phyloP scores from a whole-genome alignment of 1,140 invertebrate genomes.

The Tetramorium simillimum region DNA sequence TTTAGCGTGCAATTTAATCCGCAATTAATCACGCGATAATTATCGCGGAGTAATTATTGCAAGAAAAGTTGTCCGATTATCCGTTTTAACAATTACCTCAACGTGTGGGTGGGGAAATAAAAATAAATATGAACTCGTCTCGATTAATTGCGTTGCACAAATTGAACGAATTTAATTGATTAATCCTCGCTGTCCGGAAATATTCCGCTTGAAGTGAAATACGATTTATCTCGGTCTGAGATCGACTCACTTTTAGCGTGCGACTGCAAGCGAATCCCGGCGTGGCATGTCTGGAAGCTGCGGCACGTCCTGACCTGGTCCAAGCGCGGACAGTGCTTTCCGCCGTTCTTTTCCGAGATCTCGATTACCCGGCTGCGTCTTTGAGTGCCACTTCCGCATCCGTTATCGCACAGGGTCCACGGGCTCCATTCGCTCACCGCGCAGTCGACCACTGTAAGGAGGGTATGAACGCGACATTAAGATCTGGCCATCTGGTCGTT shows the following conservation, averaged over 20 bases:
- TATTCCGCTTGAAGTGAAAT: slow-evolving; percentile 6
- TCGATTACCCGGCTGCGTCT: slow-evolving; percentile 88
- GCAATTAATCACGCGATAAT: not conserved
- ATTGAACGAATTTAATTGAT: not conserved
- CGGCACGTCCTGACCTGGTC: slow-evolving; percentile 91
- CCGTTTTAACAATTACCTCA: not conserved
- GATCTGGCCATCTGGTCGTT: slow-evolving; percentile 37
- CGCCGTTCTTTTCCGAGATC: slow-evolving; percentile 90
- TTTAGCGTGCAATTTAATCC: not conserved
- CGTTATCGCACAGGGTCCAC: slow-evolving; percentile 91
- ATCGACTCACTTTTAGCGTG: slow-evolving; percentile 55
- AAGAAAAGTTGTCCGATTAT: not conserved
- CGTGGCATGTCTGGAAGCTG: slow-evolving; percentile 87
- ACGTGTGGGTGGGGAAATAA: not conserved
- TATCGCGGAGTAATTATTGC: not conserved
- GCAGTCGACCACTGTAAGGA: slow-evolving; percentile 90
- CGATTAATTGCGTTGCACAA: not conserved
- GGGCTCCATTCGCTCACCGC: slow-evolving; percentile 90
- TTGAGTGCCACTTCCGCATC: slow-evolving; percentile 92
- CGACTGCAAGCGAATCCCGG: slow-evolving; percentile 86
- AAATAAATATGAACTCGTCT: not conserved
- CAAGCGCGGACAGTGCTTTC: slow-evolving; percentile 90
- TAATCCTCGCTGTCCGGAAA: not conserved
- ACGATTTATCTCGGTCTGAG: not conserved
- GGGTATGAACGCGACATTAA: slow-evolving; percentile 26